Percentiles rank a stretch among this genome's conserved stretches.
phyloP scores from a whole-genome alignment of 2,888 invertebrate genomes.

The Himalopsyche tibetana region DNA sequence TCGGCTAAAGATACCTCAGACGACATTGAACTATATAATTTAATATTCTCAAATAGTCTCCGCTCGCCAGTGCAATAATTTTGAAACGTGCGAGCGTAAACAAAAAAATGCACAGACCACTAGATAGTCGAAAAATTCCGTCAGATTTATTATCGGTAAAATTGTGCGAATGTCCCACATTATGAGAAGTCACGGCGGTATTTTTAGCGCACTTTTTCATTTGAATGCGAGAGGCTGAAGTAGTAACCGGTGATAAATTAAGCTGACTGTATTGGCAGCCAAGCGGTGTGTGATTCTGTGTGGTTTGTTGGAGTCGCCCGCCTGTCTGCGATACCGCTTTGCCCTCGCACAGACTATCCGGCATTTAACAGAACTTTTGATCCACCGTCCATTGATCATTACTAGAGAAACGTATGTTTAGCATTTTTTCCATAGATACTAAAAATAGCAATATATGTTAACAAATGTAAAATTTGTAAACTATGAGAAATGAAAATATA shows the following conservation, averaged over 20 bases:
- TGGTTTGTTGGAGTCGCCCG: constrained; percentile 18
- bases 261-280: constrained; percentile 6
- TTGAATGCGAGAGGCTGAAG: constrained; percentile 25
- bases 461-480: too few species aligned
- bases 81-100: not conserved
- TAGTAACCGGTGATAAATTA: constrained; percentile 42
- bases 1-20: constrained; percentile 24
- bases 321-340: constrained; percentile 3
- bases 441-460: too few species aligned
- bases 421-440: too few species aligned
- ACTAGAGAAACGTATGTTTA: too few species aligned
- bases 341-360: constrained; percentile 30
- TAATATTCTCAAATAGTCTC: not conserved
- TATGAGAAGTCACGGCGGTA: constrained; percentile 37
- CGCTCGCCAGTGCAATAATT: constrained; percentile 21
- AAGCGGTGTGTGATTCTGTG: not conserved
- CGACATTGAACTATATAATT: constrained; percentile 40
- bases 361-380: not conserved
- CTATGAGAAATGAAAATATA: too few species aligned
- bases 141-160: constrained; percentile 31
- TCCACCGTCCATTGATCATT: too few species aligned
- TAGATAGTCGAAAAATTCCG: constrained; percentile 24
- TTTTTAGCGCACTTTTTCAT: constrained; percentile 42
- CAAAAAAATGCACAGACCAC: constrained; percentile 38
- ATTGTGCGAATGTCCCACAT: constrained; percentile 42